A percentile compares a stretch with the other conserved stretches of the same genome.
Conservation (phyloP, 1,140 invertebrate genomes). For the Stenopsyche tienmushanensis region DNA sequence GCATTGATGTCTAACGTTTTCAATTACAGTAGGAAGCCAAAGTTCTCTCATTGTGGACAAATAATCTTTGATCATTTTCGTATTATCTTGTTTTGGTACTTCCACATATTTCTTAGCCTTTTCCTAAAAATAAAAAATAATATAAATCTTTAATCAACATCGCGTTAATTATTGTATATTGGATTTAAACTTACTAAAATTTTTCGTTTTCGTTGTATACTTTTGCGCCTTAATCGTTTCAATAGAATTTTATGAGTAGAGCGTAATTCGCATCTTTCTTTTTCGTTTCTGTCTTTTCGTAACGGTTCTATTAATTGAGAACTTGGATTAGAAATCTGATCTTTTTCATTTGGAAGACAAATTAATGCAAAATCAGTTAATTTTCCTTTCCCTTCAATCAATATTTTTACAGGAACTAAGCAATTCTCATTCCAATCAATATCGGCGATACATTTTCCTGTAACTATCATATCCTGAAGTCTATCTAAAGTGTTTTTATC, state of each 20-base stretch:
- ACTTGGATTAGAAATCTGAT: constrained; percentile 53
- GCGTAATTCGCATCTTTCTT: constrained; percentile 58
- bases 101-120: constrained; percentile 44
- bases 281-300: constrained; percentile 60
- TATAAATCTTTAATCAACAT: constrained; percentile 1
- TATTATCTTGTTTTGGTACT: constrained; percentile 46
- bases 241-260: constrained; percentile 60
- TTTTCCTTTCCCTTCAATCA: constrained; percentile 51
- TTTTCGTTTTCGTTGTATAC: constrained; percentile 55
- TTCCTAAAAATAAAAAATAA: constrained; percentile 43
- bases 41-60: constrained; percentile 63
- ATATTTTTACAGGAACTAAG: constrained; percentile 59
- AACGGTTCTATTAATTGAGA: constrained; percentile 54
- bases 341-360: constrained; percentile 61
- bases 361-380: constrained; percentile 62
- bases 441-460: constrained; percentile 11
- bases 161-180: too few species aligned
- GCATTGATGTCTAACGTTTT: constrained; percentile 61
- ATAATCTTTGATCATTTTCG: constrained; percentile 55
- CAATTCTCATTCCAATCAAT: constrained; percentile 45
- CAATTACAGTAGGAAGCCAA: constrained; percentile 63
- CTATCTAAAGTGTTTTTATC: constrained; percentile 53
- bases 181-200: constrained; percentile 41
- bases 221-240: constrained; percentile 60
- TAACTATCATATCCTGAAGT: constrained; percentile 44